These are phyloP conservation scores for Eudiplozoon nipponicum DNA, from an alignment of 2,888 invertebrate species.

Conservation along the genomic window DNA sequence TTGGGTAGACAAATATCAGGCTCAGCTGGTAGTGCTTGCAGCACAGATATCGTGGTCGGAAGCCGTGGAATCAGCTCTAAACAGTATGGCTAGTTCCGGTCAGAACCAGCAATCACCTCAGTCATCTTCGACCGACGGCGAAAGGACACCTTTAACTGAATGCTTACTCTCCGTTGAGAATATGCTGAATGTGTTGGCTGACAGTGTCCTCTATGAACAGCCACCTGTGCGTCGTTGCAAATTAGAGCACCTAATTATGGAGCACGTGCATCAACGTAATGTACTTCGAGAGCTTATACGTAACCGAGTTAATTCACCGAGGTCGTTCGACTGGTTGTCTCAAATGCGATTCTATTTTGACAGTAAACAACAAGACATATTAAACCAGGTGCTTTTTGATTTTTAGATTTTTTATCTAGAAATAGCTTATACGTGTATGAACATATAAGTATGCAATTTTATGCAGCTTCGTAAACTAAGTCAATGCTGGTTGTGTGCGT, in stretches of 20 bases:
- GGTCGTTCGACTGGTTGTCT: conserved; percentile 82
- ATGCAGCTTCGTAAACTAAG: too few relatives aligned
- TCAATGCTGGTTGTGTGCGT: too few relatives aligned
- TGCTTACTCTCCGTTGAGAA: conserved; percentile 42
- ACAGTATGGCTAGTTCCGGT: conserved; percentile 14
- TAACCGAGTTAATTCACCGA: conserved; percentile 50
- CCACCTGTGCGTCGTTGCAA: conserved; percentile 68
- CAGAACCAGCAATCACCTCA: too few relatives aligned
- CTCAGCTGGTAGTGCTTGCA: conserved; percentile 71
- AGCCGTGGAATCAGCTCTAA: conserved; percentile 49
- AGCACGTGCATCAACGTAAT: conserved; percentile 91
- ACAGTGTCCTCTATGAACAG: conserved; percentile 85
- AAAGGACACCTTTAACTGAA: conserved; percentile 32
- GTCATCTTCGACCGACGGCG: too few relatives aligned
- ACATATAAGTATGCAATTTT: too few relatives aligned
- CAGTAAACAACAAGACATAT: conserved; percentile 61
- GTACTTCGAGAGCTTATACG: conserved; percentile 60
- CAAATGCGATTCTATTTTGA: conserved; percentile 99
- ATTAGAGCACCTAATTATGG: conserved; percentile 49
- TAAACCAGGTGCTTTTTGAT: conserved; percentile 68
- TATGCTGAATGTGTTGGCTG: conserved; percentile 74
- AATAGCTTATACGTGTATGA: too few relatives aligned
- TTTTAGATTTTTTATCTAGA: too few relatives aligned
- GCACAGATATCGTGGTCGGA: conserved; percentile 94
- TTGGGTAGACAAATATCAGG: conserved; percentile 44